Evolutionary conservation across 1,140 invertebrate species (phyloP).

Genomic region (Proctacanthus coquilletti): DNA sequence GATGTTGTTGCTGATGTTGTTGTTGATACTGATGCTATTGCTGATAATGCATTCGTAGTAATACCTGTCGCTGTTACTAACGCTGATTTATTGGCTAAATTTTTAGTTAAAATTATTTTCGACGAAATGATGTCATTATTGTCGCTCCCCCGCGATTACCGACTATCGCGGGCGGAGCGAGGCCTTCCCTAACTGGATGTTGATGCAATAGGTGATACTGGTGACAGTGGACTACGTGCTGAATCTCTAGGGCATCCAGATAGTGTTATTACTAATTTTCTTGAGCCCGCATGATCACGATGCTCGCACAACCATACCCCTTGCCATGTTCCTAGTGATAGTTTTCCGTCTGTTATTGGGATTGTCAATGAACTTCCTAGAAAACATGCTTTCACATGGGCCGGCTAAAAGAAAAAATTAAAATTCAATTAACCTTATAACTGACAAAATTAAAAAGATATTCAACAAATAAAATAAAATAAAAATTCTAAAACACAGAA

Average conservation of each 20-base stretch:
- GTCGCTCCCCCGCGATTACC: conserved; percentile 33
- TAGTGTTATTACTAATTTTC: conserved; percentile 80
- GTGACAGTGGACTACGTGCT: conserved; percentile 65
- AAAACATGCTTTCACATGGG: conserved; percentile 93
- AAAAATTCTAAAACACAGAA: too few species aligned
- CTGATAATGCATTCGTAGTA: conserved; percentile 10
- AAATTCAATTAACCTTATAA: conserved; percentile 1
- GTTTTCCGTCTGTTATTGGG: conserved; percentile 87
- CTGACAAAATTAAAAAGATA: neutral
- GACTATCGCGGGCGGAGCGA: conserved; percentile 32
- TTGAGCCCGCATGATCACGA: conserved; percentile 82
- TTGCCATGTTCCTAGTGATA: conserved; percentile 93
- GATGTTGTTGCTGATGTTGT: conserved; percentile 21
- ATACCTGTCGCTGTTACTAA: conserved; percentile 13
- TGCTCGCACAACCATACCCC: conserved; percentile 97
- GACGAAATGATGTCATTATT: conserved; percentile 32
- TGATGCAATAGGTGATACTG: conserved; percentile 67
- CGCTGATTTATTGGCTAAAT: conserved; percentile 23
- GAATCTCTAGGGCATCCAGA: conserved; percentile 75
- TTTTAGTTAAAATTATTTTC: conserved; percentile 30
- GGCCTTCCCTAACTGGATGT: conserved; percentile 71
- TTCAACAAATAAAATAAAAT: conserved; percentile 3
- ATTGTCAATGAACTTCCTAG: conserved; percentile 88
- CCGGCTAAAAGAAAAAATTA: conserved; percentile 49
- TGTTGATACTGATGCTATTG: conserved; percentile 12